A percentile compares a stretch with the other conserved stretches of the same genome.
phyloP scores from a whole-genome alignment of 2,797 vertebrate genomes.

The Arrhamphus sclerolepis region DNA sequence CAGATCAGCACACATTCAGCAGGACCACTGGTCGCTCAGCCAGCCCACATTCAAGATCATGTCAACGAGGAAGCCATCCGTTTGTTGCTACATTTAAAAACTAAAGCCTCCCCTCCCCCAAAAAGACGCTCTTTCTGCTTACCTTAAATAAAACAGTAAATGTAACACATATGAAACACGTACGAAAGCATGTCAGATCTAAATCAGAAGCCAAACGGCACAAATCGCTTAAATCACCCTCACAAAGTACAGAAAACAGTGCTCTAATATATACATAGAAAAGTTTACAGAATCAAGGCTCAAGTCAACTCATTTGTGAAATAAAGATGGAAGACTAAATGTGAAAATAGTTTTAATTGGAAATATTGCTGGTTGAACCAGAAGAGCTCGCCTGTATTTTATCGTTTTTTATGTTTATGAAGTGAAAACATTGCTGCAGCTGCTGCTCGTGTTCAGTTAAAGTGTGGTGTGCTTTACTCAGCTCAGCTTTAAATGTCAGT shows the following conservation, averaged over 20 bases:
- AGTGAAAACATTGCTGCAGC: not conserved
- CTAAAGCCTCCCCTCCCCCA: slow-evolving; percentile 29
- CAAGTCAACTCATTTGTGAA: slow-evolving; percentile 13
- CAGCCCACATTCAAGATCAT: too few species aligned
- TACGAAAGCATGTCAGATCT: too few species aligned
- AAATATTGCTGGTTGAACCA: slow-evolving; percentile 57
- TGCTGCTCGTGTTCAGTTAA: slow-evolving; percentile 17
- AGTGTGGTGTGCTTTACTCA: slow-evolving; percentile 44
- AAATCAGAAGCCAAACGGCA: slow-evolving; percentile 28
- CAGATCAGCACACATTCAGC: slow-evolving; percentile 68
- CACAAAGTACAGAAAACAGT: slow-evolving; percentile 40
- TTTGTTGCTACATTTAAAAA: slow-evolving; percentile 66
- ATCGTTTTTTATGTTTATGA: not conserved
- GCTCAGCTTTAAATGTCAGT: not conserved
- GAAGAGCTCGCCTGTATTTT: not conserved
- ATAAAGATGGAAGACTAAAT: slow-evolving; percentile 72
- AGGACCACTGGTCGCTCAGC: slow-evolving; percentile 29
- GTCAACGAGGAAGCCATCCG: slow-evolving; percentile 25
- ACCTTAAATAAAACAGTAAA: slow-evolving; percentile 3
- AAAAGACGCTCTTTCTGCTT: slow-evolving; percentile 21
- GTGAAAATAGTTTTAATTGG: slow-evolving; percentile 30
- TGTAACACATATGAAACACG: too few species aligned
- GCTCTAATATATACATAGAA: slow-evolving; percentile 55
- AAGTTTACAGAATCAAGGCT: slow-evolving; percentile 31
- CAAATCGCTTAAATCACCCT: slow-evolving; percentile 34